Evolutionary conservation across 2,113 vertebrate species (phyloP).

Genomic region (Tetrao urogallus): DNA sequence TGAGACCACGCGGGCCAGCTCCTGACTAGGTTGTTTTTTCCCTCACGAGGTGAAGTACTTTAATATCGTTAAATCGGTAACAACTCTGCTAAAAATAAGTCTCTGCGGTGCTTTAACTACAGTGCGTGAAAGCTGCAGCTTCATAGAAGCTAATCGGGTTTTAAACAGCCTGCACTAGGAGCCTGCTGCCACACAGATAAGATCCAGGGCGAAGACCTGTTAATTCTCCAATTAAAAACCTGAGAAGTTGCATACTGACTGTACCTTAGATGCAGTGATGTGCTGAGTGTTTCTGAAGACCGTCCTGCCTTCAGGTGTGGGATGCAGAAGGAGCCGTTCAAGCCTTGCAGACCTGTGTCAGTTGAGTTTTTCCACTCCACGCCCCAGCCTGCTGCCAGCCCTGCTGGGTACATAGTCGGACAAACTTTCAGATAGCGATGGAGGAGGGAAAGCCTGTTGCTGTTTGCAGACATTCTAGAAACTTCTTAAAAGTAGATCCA

Average conservation of each 20-base stretch:
- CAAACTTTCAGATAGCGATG: neutral
- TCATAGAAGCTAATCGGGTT: neutral
- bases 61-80: neutral
- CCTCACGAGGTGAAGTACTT: neutral
- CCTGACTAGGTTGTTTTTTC: neutral
- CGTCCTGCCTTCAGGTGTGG: neutral
- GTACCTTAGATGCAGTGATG: rapidly evolving
- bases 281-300: neutral
- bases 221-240: neutral
- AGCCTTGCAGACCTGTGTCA: neutral
- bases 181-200: neutral
- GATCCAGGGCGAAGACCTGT: neutral
- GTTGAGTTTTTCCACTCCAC: neutral
- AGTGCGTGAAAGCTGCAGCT: neutral
- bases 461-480: neutral
- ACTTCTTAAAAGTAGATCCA: neutral
- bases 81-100: neutral
- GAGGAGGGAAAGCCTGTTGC: neutral
- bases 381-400: neutral
- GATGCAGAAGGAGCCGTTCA: neutral
- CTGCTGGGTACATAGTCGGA: neutral
- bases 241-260: neutral
- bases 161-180: neutral
- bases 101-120: neutral
- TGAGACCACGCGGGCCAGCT: rapidly evolving